phyloP scores from a whole-genome alignment of 2,888 invertebrate genomes.

The Apotomis betuletana region DNA sequence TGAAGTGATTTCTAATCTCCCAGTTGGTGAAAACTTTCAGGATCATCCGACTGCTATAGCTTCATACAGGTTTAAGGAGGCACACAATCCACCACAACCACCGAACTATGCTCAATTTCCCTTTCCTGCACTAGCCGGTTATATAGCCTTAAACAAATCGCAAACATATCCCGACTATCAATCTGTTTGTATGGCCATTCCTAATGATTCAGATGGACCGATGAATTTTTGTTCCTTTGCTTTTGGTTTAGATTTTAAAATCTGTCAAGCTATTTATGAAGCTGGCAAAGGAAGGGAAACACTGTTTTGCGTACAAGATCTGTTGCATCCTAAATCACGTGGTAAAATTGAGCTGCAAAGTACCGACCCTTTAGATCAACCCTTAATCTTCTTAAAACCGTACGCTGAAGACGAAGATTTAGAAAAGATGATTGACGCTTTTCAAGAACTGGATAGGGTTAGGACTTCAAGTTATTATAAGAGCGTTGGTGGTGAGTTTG shows the following conservation, averaged over 20 bases:
- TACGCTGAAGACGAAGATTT: constrained; percentile 79
- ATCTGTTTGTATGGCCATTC: constrained; percentile 45
- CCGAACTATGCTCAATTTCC: constrained; percentile 55
- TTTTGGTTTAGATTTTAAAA: constrained; percentile 46
- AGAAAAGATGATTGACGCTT: constrained; percentile 62
- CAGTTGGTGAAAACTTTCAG: constrained; percentile 55
- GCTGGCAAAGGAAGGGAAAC: constrained; percentile 44
- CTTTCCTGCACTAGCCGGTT: constrained; percentile 49
- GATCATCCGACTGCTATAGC: constrained; percentile 57
- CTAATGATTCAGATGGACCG: constrained; percentile 44
- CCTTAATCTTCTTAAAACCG: constrained; percentile 84
- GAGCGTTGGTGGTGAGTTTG: constrained; percentile 55
- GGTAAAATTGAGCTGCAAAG: constrained; percentile 81
- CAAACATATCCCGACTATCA: constrained; percentile 71
- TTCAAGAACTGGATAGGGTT: constrained; percentile 61
- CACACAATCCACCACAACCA: constrained; percentile 57
- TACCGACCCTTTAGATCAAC: constrained; percentile 78
- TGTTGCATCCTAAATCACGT: constrained; percentile 71
- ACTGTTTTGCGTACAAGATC: constrained; percentile 42
- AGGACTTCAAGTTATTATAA: constrained; percentile 67
- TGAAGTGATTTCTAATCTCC: constrained; percentile 52
- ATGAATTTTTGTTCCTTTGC: constrained; percentile 45
- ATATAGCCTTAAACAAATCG: constrained; percentile 83
- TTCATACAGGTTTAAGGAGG: constrained; percentile 13
- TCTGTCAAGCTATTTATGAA: constrained; percentile 48